phyloP scores from a whole-genome alignment of 2,888 invertebrate species.

The Lithosia quadra region DNA sequence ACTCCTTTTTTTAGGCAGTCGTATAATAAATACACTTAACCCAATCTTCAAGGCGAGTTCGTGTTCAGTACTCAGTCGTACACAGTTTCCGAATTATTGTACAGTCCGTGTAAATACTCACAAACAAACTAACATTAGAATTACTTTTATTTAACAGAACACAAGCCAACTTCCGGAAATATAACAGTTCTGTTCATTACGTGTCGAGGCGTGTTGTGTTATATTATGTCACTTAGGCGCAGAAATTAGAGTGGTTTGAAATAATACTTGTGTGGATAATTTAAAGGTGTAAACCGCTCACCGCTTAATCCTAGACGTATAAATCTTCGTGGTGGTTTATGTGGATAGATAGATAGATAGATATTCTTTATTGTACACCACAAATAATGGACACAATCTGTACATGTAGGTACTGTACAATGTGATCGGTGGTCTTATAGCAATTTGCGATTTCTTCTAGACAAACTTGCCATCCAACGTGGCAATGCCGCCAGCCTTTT shows the following conservation, averaged over 20 bases:
- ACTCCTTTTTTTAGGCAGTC: not conserved
- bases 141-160: slow-evolving; percentile 13
- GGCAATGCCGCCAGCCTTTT: no score
- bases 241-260: slow-evolving; percentile 26
- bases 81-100: not conserved
- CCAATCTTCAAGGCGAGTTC: no score
- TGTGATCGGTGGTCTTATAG: no score
- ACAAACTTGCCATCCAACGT: no score
- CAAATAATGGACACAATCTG: no score
- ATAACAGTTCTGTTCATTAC: slow-evolving; percentile 33
- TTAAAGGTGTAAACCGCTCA: slow-evolving; percentile 12
- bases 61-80: not conserved
- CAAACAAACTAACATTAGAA: slow-evolving; percentile 6
- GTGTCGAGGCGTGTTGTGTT: slow-evolving; percentile 30
- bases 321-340: not conserved
- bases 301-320: not conserved
- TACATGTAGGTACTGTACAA: no score
- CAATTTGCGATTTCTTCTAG: no score
- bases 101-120: not conserved
- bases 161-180: slow-evolving; percentile 37
- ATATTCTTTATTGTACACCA: no score
- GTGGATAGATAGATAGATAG: no score
- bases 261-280: slow-evolving; percentile 28
- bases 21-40: not conserved
- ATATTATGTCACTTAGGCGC: slow-evolving; percentile 24